Conservation (phyloP, 2,113 vertebrate genomes). For the Nannospalax galili region DNA sequence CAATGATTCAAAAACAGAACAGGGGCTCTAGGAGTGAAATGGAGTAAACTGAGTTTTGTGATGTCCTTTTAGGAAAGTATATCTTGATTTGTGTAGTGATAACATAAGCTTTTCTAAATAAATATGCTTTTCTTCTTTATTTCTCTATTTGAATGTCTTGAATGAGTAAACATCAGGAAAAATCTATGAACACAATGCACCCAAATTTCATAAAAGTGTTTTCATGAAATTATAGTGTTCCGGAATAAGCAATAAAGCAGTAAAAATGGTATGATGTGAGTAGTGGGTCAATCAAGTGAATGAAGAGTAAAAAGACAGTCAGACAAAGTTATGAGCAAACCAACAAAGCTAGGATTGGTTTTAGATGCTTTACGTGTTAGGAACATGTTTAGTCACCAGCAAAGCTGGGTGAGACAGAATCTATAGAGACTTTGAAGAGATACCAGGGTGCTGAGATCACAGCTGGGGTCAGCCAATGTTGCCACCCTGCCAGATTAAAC, state of each 20-base stretch:
- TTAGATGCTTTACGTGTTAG: neutral
- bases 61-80: neutral
- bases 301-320: neutral
- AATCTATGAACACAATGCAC: neutral
- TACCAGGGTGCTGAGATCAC: rapidly evolving
- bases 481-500: neutral
- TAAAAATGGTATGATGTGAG: neutral
- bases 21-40: neutral
- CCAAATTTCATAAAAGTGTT: neutral
- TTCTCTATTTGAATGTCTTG: neutral
- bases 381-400: neutral
- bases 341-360: neutral
- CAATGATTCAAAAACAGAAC: neutral
- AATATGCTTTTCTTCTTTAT: neutral
- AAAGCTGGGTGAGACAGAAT: neutral
- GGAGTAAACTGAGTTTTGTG: neutral
- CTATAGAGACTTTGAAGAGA: neutral
- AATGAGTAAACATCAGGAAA: neutral
- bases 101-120: neutral
- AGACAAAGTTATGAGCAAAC: neutral
- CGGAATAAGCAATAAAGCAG: neutral
- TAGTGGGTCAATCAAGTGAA: neutral
- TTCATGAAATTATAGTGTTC: neutral
- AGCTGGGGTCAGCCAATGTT: neutral
- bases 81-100: neutral